Conservation (phyloP, 2,888 invertebrate genomes). For the Phortica magna region DNA sequence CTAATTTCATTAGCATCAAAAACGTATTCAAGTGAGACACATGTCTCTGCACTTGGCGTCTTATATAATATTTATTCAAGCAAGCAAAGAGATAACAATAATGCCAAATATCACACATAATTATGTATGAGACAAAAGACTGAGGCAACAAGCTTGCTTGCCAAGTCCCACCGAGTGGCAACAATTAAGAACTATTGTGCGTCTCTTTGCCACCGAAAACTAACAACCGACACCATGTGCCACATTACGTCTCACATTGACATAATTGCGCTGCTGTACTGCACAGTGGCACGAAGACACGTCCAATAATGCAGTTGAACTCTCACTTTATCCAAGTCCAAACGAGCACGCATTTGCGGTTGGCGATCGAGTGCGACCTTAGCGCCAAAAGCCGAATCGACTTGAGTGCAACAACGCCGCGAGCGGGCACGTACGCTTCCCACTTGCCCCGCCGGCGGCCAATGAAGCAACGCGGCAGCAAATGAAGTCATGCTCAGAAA, state of each 20-base stretch:
- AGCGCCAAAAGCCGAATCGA: no score
- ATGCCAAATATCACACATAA: background rate
- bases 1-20: background rate
- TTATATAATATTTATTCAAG: background rate
- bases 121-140: conserved; percentile 41
- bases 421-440: background rate
- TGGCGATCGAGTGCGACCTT: background rate
- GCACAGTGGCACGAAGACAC: background rate
- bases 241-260: background rate
- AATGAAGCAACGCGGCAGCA: background rate
- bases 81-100: background rate
- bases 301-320: background rate
- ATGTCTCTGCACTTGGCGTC: background rate
- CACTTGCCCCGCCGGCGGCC: background rate
- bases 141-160: conserved; percentile 50
- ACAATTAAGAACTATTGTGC: conserved; percentile 3
- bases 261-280: background rate
- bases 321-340: background rate
- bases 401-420: no score
- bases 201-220: background rate
- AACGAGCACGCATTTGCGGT: background rate
- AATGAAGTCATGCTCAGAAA: conserved; percentile 1
- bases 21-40: background rate
- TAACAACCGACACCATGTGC: background rate
- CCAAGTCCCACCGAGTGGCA: background rate